A percentile compares a stretch with the other conserved stretches of the same genome.
These are phyloP conservation scores for Dunckerocampus dactyliophorus DNA, from an alignment of 2,113 vertebrate species.

Conservation along the genomic window DNA sequence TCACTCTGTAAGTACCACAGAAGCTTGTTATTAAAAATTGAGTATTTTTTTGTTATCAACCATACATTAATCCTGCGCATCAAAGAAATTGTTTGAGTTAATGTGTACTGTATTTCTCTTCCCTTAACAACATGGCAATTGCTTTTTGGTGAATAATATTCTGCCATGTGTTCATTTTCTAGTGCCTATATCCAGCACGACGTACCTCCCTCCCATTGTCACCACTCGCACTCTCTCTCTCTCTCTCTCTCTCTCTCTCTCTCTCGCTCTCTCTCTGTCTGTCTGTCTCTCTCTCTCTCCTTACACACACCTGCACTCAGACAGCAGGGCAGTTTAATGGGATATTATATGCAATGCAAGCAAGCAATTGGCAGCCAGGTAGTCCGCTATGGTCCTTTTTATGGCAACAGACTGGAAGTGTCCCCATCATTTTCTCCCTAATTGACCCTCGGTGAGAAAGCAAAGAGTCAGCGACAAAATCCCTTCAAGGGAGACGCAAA, in stretches of 20 bases:
- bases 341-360: constrained; percentile 46
- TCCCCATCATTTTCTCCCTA: constrained; percentile 65
- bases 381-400: constrained; percentile 53
- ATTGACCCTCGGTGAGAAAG: constrained; percentile 59
- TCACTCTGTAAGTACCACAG: constrained; percentile 53
- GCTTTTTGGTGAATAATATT: constrained; percentile 39
- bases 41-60: constrained; percentile 66
- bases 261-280: too few species aligned
- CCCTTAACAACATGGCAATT: constrained; percentile 46
- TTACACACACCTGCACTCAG: constrained; percentile 20
- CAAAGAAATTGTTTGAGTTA: constrained; percentile 53
- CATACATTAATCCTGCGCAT: constrained; percentile 61
- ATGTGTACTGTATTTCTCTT: constrained; percentile 47
- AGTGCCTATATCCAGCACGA: constrained; percentile 13
- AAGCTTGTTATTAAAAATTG: constrained; percentile 66
- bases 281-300: too few species aligned
- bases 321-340: constrained; percentile 43
- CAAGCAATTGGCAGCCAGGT: constrained; percentile 43
- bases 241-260: background rate
- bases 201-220: constrained; percentile 6
- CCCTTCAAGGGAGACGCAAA: constrained; percentile 30
- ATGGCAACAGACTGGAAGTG: constrained; percentile 56
- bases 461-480: constrained; percentile 29
- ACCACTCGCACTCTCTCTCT: too few species aligned
- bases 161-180: constrained; percentile 15